Conservation (phyloP, 2,113 vertebrate species). For the Nothobranchius kuhntae region DNA sequence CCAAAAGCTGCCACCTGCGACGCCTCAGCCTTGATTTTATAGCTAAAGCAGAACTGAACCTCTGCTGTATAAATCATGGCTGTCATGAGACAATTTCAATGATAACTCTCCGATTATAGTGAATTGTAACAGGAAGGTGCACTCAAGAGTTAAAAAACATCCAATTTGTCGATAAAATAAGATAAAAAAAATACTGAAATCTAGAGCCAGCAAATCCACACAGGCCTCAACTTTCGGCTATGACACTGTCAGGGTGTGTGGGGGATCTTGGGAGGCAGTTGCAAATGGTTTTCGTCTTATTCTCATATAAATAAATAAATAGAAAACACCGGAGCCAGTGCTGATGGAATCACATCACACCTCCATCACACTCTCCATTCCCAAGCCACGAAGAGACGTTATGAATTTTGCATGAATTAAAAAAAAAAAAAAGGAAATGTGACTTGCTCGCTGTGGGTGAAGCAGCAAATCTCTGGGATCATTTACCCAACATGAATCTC, state of each 20-base stretch:
- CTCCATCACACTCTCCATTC: conserved; percentile 26
- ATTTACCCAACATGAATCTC: conserved; percentile 31
- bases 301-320: conserved; percentile 33
- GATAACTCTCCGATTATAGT: neutral
- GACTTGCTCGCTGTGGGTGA: conserved; percentile 1
- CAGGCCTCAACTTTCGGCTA: too few relatives aligned
- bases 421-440: conserved; percentile 19
- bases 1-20: neutral
- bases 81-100: conserved; percentile 6
- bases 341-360: conserved; percentile 31
- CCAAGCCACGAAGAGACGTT: conserved; percentile 29
- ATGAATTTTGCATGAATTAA: conserved; percentile 36
- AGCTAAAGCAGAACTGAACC: conserved; percentile 15
- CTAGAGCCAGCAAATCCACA: too few relatives aligned
- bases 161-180: too few relatives aligned
- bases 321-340: conserved; percentile 41
- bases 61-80: neutral
- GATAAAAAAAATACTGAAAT: too few relatives aligned
- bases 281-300: conserved; percentile 46
- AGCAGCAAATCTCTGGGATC: conserved; percentile 37
- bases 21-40: conserved; percentile 25
- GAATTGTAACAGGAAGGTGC: conserved; percentile 42
- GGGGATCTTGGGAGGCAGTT: conserved; percentile 38
- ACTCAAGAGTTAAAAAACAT: conserved; percentile 54
- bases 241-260: too few relatives aligned